Evolutionary conservation across 2,888 invertebrate species (phyloP), one percentile per base, ranked within the genome.

Genomic region (Abrostola tripartita): DNA sequence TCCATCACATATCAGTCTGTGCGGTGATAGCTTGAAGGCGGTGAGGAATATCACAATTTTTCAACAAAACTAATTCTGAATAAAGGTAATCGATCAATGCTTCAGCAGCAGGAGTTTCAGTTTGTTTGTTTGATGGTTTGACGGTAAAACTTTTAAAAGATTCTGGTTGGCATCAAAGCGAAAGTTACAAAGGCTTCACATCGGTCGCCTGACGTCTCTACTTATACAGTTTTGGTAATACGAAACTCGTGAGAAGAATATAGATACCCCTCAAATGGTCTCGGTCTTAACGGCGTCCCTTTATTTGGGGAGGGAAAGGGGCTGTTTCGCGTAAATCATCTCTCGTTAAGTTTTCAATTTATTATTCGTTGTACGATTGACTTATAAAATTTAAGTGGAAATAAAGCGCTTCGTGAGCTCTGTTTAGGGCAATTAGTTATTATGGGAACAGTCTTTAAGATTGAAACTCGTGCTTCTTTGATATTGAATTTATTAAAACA

Each of bases 161-260:
- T 78, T 67, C 74, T 75, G 59, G 71, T 74, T 79, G 74, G 80
- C 76, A 76, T 84, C 82, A 85, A 83, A 84, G 83, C 75, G 71
- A 81, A 86, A 85, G 81, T 85, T 85, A 71, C 65, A 75, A 79
- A 76, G 79, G 69, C 76, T 77, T 74, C 62, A 63, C 76, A 76
- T 76, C 74, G 74, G 75, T 79, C 74, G 69, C 49, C 70, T 67
- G 75, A 76, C 74, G 74, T 68, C 66, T 77, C 66, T 81, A 80
- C 81, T 82, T 81, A 83, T 77, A 83, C 79, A 82, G 79, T 85
- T 85, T 83, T 64, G 68, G 85, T 82, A 86, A 86, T 81, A 80
- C 72, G 79, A 85, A 84, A 85, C 86, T 87, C 88, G 87, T 88
- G 88, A 83, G 87, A 86, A 81, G 87, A 88, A 88, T 88, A 84